phyloP scores from a whole-genome alignment of 2,888 invertebrate genomes.

The Philonicus albiceps region DNA sequence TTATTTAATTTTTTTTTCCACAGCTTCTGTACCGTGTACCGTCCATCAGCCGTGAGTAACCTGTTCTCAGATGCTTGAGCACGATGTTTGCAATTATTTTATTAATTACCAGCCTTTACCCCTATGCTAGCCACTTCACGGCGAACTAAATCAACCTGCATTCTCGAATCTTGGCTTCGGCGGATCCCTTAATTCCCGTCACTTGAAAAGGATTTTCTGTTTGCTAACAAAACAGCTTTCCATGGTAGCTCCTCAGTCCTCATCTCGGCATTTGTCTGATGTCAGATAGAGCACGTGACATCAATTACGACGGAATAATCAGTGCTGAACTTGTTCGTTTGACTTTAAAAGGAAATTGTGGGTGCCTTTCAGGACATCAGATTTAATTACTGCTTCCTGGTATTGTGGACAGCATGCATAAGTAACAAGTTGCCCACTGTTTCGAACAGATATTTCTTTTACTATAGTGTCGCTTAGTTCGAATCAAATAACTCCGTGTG shows the following conservation, averaged over 20 bases:
- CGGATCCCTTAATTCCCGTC: not conserved
- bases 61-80: conserved; percentile 9
- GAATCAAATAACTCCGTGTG: not conserved
- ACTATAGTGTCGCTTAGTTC: not conserved
- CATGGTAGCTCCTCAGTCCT: not conserved
- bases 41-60: not conserved
- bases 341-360: conserved; percentile 7
- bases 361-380: not conserved
- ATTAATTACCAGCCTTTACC: not conserved
- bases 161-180: not conserved
- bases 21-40: not conserved
- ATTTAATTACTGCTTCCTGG: not conserved
- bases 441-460: not conserved
- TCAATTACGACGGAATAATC: conserved; percentile 45
- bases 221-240: conserved; percentile 8
- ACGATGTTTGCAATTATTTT: conserved; percentile 1
- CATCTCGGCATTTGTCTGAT: conserved; percentile 28
- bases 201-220: conserved; percentile 19
- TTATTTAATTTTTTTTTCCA: not conserved
- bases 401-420: not conserved
- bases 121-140: not conserved
- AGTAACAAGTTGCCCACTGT: not conserved
- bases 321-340: conserved; percentile 40
- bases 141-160: conserved; percentile 10
- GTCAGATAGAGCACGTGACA: conserved; percentile 46